Evolutionary conservation across 2,888 invertebrate genomes (phyloP), one percentile per base, ranked within the genome.

Genomic region (Ecliptopera silaceata): DNA sequence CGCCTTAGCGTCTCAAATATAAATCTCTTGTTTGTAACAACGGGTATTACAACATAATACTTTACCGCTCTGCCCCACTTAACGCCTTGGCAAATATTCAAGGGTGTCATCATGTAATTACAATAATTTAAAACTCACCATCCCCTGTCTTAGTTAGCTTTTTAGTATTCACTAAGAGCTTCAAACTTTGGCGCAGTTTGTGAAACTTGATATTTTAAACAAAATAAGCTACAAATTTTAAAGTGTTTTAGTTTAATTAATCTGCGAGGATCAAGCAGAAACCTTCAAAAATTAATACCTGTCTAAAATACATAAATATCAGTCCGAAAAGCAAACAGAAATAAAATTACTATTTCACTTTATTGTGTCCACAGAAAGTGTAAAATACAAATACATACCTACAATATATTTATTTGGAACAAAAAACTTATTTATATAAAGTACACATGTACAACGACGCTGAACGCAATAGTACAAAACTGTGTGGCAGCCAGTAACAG

Each of bases 41-140:
- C 38, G 36, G 22, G 26, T 29, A 49, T 39, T 39, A 45, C 36
- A 56, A 45, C 45, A 41, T 45, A 45, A 52, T 54, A 48, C 47
- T 54, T 54, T 43, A 26, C 22, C 18, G 29, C 29, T 32, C 29
- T 46, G 29, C 31, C 50, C 32, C 36, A 44, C 51, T 64, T 57
- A 36, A 47, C 18, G 32, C 45, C 38, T 61, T 58, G 58, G 47
- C 56, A 59, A 60, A 58, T 58, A 60, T 54, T 56, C 60, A 59
- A 55, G 49, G 47, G 39, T 51, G 49, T 55, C 56, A 50, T 29
- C 36, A 48, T 55, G 38, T 61, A 61, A 63, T 64, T 61, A 60
- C 53, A 63, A 59, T 64, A 61, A 61, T 58, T 61, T 60, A 36
- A 59, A 61, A 64, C 51, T 55, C 49, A 54, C 52, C 48, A 6